Base-by-base conservation (phyloP, 1,140 invertebrate genomes). In the Hylaeus anthracinus region DNA sequence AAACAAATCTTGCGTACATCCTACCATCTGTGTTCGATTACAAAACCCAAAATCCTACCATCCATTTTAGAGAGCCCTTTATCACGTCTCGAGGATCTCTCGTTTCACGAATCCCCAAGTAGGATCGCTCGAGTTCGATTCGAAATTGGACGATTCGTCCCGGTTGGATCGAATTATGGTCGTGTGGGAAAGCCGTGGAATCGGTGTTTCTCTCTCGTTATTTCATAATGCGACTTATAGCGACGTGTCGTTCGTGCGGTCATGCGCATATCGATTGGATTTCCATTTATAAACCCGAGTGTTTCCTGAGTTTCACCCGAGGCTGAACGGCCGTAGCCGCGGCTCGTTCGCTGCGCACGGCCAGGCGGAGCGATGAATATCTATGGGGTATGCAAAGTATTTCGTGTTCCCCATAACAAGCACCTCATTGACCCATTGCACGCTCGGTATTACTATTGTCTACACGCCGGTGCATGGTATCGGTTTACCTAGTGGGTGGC, bases 351-450 rank as follows among this genome's bases (percentile, higher is more conserved):
- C 64, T 48, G 41, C 15, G 70, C 61, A 10, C 41, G 39, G 56
- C 56, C 69, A 82, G 84, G 75, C 86, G 89, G 89, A 88, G 90
- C 90, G 90, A 92, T 91, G 90, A 91, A 90, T 92, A 92, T 92
- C 91, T 92, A 92, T 87, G 87, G 87, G 87, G 89, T 92, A 93
- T 93, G 92, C 91, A 93, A 93, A 93, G 88, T 88, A 90, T 90
- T 92, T 87, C 91, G 91, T 92, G 91, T 92, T 91, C 82, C 81
- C 88, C 90, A 93, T 93, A 92, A 93, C 91, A 92, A 93, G 91
- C 90, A 92, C 88, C 90, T 92, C 91, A 91, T 93, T 93, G 92
- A 92, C 90, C 91, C 90, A 92, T 92, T 91, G 89, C 84, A 83
- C 77, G 79, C 70, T 61, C 64, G 84, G 79, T 87, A 86, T 83